Evolutionary conservation across 2,113 vertebrate genomes (phyloP), one percentile per base, ranked within the genome.

Genomic region (Cygnus atratus): DNA sequence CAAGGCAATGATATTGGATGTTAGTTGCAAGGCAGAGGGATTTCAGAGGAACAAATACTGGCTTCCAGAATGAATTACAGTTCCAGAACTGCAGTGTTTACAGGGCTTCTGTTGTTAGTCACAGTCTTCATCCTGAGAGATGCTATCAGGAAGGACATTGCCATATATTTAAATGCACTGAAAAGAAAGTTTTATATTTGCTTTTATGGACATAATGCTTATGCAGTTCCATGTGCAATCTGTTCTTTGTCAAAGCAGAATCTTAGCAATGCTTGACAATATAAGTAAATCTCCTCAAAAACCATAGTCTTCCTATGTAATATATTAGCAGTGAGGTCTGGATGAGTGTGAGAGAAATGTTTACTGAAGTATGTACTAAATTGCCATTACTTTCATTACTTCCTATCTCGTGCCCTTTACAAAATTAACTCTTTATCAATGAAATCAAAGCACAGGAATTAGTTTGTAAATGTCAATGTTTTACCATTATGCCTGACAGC

Each of bases 301-400:
- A 72, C 29, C 0, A 0, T 28, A 62, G 31, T 37, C 28, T 84
- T 94, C 55, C 59, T 80, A 66, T 50, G 44, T 59, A 41, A 31
- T 41, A 52, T 31, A 44, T 75, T 67, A 68, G 50, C 43, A 80
- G 43, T 8, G 10, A 88, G 17, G 41, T 88, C 76, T 87, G 55
- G 25, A 87, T 50, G 68, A 93, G 4, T 90, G 55, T 59, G 35
- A 88, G 25, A 22, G 25, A 83, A 94, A 54, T 83, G 26, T 87
- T 94, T 94, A 90, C 87, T 92, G 92, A 92, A 97, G 94, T 73
- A 83, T 48, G 44, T 73, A 58, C 67, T 85, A 90, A 90, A 93
- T 92, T 96, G 37, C 62, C 73, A 54, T 29, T 76, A 66, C 39
- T 92, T 95, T 84, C 68, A 92, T 92, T 92, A 75, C n/a, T 46